These are phyloP conservation scores for Apamea crenata DNA, from an alignment of 2,888 invertebrate species.

Conservation along the genomic window DNA sequence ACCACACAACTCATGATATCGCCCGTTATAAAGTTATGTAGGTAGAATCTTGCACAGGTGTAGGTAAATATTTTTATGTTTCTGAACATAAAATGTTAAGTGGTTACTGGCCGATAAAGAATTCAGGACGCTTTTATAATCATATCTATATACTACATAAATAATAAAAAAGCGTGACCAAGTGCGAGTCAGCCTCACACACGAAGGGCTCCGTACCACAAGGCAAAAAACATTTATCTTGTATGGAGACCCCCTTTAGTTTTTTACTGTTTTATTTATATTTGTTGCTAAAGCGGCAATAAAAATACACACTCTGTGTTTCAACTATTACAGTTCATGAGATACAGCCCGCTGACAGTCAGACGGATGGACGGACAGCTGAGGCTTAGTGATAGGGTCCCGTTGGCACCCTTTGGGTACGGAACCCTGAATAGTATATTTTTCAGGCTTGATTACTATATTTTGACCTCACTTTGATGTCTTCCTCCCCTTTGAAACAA, in stretches of 20 bases:
- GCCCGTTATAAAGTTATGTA: not conserved
- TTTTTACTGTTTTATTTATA: no score
- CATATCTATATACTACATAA: not conserved
- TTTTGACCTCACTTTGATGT: not conserved
- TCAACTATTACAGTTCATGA: not conserved
- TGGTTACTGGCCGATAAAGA: not conserved
- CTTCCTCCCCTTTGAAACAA: not conserved
- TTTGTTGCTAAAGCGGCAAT: not conserved
- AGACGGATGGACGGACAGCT: not conserved
- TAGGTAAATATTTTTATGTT: not conserved
- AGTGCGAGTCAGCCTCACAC: no score
- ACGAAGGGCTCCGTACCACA: no score
- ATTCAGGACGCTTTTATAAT: not conserved
- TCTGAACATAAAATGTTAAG: not conserved
- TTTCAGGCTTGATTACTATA: not conserved
- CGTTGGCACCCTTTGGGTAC: not conserved
- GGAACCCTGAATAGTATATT: not conserved
- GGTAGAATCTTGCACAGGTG: not conserved
- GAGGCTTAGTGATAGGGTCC: not conserved
- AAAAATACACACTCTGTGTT: not conserved
- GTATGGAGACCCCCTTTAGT: no score
- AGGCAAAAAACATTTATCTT: no score
- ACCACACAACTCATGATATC: constrained; percentile 2
- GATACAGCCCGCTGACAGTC: not conserved
- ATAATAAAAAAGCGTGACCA: no score